Evolutionary conservation across 53 echinoderm and acorn worm species (phyloP).

Genomic region (Holothuria leucospilota): DNA sequence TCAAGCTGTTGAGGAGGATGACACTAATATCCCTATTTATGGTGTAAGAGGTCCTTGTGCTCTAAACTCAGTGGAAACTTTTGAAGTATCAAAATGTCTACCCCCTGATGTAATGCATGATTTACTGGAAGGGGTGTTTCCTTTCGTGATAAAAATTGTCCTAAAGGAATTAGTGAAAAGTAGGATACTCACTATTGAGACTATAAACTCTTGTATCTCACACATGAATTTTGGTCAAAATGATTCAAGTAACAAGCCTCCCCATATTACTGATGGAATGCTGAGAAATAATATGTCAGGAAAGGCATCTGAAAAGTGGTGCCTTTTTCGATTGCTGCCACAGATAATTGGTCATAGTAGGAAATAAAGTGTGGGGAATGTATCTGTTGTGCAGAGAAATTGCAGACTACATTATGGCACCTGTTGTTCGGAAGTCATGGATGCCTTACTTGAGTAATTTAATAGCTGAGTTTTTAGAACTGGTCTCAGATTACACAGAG

Average conservation of each 20-base stretch:
- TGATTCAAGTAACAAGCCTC: slow-evolving; percentile 52
- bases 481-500: slow-evolving; percentile 51
- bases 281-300: slow-evolving; percentile 40
- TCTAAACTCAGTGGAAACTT: slow-evolving; percentile 32
- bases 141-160: slow-evolving; percentile 48
- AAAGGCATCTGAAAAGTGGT: slow-evolving; percentile 57
- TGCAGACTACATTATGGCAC: slow-evolving; percentile 58
- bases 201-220: neutral
- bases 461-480: slow-evolving; percentile 37
- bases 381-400: slow-evolving; percentile 56
- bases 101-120: slow-evolving; percentile 41
- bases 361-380: slow-evolving; percentile 50
- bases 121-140: slow-evolving; percentile 17
- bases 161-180: slow-evolving; percentile 36
- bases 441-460: slow-evolving; percentile 52
- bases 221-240: slow-evolving; percentile 59
- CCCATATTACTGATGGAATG: slow-evolving; percentile 13
- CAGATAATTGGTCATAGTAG: slow-evolving; percentile 52
- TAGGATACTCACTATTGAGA: slow-evolving; percentile 29
- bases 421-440: slow-evolving; percentile 55
- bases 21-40: slow-evolving; percentile 35
- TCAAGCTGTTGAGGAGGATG: slow-evolving; percentile 40
- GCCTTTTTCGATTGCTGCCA: slow-evolving; percentile 52
- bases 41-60: slow-evolving; percentile 60
- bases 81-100: slow-evolving; percentile 60